Base-by-base conservation (phyloP, 2,888 invertebrate genomes). In the Orthosia gothica region DNA sequence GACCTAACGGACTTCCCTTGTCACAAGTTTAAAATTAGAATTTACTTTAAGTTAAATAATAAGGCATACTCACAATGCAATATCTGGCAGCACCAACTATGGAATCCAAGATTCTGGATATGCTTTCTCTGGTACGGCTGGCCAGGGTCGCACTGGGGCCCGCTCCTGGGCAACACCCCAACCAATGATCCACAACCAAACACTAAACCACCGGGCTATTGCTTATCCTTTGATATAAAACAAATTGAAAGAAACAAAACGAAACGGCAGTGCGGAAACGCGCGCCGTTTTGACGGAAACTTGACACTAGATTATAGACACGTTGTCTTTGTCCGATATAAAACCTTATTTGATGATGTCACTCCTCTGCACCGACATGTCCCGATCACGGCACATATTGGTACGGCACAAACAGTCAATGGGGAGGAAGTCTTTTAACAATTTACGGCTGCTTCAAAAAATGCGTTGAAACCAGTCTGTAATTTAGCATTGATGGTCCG, bases 401-500 rank as follows among this genome's bases (percentile, higher is more conserved):
- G 90, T 92, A 90, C 91, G 93, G 91, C 96, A 93, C 94, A 91
- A 91, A 93, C 90, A 91, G 93, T 94, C 93, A 90, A 87, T 87
- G 75, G 67, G 72, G 82, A 77, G 69, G 75, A 78, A 54, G 65
- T 66, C 68, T 66, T 83, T 73, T 57, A 81, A 82, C 78, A 94
- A 97, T 97, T 98, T 98, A 99, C 97, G 99, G 99, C 96, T 99
- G 99, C 97, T 99, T 99, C 96, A 99, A 97, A 96, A 99, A 99
- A 96, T 99, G 99, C 94, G 98, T 99, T 94, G 99, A 98, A 88
- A 99, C 98, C 93, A 99, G 97, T 97, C 98, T 98, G 98, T 99
- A 98, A 97, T 98, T 98, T 97, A 99, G 98, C 99, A 99, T 99
- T 96, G 95, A 96, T 90, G 89, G 90, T 82, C 89, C 84, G 97